Evolutionary conservation across 2,888 invertebrate genomes (phyloP).

Genomic region (Trachelus iudaicus): DNA sequence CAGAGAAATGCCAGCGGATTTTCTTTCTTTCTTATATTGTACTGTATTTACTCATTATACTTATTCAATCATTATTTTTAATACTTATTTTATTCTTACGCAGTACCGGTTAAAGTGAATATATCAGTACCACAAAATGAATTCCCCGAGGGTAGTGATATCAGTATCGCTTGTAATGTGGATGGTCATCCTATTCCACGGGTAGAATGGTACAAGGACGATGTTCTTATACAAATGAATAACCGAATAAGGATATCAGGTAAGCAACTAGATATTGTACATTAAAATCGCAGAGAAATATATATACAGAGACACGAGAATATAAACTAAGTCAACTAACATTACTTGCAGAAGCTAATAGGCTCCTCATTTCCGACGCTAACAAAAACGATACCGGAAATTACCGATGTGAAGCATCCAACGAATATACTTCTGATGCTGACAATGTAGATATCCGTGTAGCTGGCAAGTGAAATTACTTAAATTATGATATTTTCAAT

Average conservation of each 20-base stretch:
- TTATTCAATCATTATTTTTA: constrained; percentile 37
- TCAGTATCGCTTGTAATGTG: constrained; percentile 79
- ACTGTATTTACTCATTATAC: neutral
- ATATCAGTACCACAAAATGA: constrained; percentile 71
- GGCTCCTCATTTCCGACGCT: constrained; percentile 76
- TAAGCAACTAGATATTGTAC: constrained; percentile 53
- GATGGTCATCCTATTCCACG: constrained; percentile 82
- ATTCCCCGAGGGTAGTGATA: constrained; percentile 75
- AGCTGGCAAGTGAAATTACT: constrained; percentile 72
- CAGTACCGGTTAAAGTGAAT: constrained; percentile 76
- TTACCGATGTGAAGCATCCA: constrained; percentile 87
- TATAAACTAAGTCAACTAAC: neutral
- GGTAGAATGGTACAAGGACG: constrained; percentile 87
- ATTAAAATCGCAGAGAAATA: constrained; percentile 13
- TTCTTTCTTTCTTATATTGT: neutral
- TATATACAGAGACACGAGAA: neutral
- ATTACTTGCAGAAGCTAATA: constrained; percentile 71
- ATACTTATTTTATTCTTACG: constrained; percentile 46
- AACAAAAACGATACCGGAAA: constrained; percentile 78
- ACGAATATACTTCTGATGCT: constrained; percentile 75
- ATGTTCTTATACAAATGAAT: constrained; percentile 68
- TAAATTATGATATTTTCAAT: constrained; percentile 6
- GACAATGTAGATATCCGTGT: constrained; percentile 77
- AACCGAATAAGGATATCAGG: constrained; percentile 76
- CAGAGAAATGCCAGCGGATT: neutral